Base-by-base conservation (phyloP, 2,888 invertebrate genomes). In the Patella pellucida region DNA sequence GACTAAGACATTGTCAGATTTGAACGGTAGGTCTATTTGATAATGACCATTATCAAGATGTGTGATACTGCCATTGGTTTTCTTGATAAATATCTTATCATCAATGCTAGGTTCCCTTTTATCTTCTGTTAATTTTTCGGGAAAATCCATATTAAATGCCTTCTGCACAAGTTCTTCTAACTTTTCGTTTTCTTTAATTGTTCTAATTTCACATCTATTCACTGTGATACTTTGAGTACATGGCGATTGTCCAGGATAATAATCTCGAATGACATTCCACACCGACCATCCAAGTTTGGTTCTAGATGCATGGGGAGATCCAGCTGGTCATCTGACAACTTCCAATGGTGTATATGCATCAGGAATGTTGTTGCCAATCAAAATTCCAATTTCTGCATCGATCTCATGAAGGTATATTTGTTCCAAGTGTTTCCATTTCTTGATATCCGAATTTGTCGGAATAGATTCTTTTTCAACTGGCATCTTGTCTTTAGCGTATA, bases 311-410 rank as follows among this genome's bases (percentile, higher is more conserved):
- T 75, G 75, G 4, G 75, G 75, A 31, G 51, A 31, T 23, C 75
- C 75, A n/a, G 16, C 12, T 54, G 72, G 72, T 51, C 75, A 72
- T 23, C 72, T 72, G 27, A 54, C 54, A 12, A 67, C 50, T 51
- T 75, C 41, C 69, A 72, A 62, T 14, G 75, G 75, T 16, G 72
- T 62, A 50, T 72, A 75, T 9, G 75, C 72, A 41, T 75, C 75
- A 16, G 75, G 19, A n/a, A 75, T 23, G n/a, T 56, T 31, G 31
- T 68, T 68, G 52, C 75, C 75, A 31, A 75, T 75, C 19, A 75
- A 62, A 19, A 75, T 16, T 15, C 75, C 72, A 14, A 75, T 73
- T 41, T 73, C 72, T 3, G n/a, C 54, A 67, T 75, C 62, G 15
- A 73, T 52, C 31, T 71, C n/a, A 2, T 52, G 72, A 7, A 75